These are phyloP conservation scores for Heliocidaris tuberculata DNA, from an alignment of 35 echinoderm and acorn worm species.

Conservation along the genomic window DNA sequence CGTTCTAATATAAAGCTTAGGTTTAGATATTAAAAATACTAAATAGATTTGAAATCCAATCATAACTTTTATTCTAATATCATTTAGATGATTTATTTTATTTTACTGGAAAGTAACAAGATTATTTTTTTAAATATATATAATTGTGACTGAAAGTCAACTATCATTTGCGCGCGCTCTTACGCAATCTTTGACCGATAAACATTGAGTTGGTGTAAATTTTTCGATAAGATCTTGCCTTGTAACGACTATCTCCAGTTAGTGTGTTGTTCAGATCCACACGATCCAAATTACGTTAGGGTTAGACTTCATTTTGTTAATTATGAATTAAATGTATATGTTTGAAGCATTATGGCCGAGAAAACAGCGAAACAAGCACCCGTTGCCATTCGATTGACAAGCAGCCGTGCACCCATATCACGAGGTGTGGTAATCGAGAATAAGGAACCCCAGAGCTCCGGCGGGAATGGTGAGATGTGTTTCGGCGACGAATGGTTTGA, in stretches of 20 bases:
- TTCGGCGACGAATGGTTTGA: constrained; percentile 24
- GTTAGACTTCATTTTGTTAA: neutral
- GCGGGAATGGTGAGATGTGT: neutral
- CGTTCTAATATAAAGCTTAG: neutral
- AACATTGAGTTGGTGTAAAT: neutral
- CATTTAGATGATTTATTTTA: too few species aligned
- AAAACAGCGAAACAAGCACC: neutral
- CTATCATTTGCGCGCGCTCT: neutral
- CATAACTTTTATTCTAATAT: too few species aligned
- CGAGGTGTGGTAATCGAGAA: neutral
- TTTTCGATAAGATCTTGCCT: neutral
- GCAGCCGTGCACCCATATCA: neutral
- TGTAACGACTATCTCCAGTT: neutral
- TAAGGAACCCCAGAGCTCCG: neutral
- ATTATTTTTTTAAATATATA: neutral
- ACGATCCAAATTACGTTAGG: neutral
- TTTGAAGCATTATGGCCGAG: neutral
- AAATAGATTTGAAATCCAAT: neutral
- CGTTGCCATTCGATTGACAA: neutral
- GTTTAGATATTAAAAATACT: neutral
- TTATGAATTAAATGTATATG: neutral
- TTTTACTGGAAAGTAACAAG: neutral
- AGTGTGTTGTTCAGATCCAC: neutral
- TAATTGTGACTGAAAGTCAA: neutral
- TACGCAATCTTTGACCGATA: neutral